phyloP scores from a whole-genome alignment of 2,888 invertebrate genomes.

The Tubulanus polymorphus region DNA sequence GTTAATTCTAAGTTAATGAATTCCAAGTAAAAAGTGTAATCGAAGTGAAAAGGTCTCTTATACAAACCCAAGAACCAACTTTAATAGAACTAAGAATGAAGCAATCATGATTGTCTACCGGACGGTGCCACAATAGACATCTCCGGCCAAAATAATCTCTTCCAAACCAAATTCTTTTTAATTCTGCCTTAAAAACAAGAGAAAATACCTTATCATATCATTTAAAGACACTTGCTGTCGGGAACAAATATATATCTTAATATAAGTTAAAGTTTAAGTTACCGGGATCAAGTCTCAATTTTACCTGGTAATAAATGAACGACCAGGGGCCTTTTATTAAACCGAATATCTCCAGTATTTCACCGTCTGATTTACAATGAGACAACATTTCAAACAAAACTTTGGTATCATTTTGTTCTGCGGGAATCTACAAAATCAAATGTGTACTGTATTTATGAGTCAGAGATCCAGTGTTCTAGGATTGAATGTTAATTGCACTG shows the following conservation, averaged over 20 bases:
- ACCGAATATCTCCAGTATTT: constrained; percentile 57
- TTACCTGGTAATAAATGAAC: constrained; percentile 67
- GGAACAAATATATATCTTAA: neutral
- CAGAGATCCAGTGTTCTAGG: too few relatives aligned
- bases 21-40: neutral
- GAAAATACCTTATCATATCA: neutral
- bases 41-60: neutral
- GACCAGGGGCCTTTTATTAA: constrained; percentile 78
- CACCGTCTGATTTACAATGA: constrained; percentile 24
- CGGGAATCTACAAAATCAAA: too few relatives aligned
- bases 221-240: neutral
- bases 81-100: constrained; percentile 41
- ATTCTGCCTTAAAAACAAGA: neutral
- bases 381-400: constrained; percentile 34
- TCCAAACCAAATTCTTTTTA: constrained; percentile 68
- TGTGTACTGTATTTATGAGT: too few relatives aligned
- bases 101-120: constrained; percentile 20
- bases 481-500: too few relatives aligned
- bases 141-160: constrained; percentile 82
- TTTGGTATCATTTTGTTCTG: constrained; percentile 41
- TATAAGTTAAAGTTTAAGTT: too few relatives aligned
- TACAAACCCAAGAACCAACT: constrained; percentile 30
- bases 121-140: constrained; percentile 64
- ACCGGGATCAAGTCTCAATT: too few relatives aligned
- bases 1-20: too few relatives aligned